phyloP scores from a whole-genome alignment of 2,888 invertebrate species.

The Zygogramma bicolorata region DNA sequence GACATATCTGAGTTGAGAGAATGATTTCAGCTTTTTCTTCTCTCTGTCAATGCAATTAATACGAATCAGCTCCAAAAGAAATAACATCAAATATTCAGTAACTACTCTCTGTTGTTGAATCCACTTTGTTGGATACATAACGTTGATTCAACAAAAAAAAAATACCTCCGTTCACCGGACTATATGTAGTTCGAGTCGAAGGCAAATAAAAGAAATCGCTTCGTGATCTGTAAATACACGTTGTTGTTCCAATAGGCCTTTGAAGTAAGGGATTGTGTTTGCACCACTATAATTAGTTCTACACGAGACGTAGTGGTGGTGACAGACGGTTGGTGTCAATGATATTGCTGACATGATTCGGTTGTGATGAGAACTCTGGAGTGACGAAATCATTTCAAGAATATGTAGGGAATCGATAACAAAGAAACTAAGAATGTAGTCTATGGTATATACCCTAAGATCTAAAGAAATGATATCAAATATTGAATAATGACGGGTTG shows the following conservation, averaged over 20 bases:
- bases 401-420: background rate
- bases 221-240: slow-evolving; percentile 9
- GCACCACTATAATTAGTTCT: slow-evolving; percentile 33
- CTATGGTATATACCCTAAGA: too few species aligned
- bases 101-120: too few species aligned
- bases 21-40: too few species aligned
- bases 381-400: background rate
- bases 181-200: background rate
- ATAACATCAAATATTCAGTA: too few species aligned
- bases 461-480: too few species aligned
- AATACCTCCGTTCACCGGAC: background rate
- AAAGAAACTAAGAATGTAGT: background rate
- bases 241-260: slow-evolving; percentile 22
- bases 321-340: slow-evolving; percentile 28
- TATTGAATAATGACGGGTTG: too few species aligned
- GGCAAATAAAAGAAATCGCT: slow-evolving; percentile 6
- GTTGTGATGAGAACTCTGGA: background rate
- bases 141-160: too few species aligned
- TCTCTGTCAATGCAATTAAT: too few species aligned
- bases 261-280: slow-evolving; percentile 35
- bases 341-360: background rate
- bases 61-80: too few species aligned
- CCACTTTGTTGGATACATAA: too few species aligned
- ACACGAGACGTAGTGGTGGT: slow-evolving; percentile 22
- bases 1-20: too few species aligned